Percentiles rank a stretch among this genome's conserved stretches.
These are phyloP conservation scores for Octonoba sinensis DNA, from an alignment of 2,888 invertebrate species.

Conservation along the genomic window DNA sequence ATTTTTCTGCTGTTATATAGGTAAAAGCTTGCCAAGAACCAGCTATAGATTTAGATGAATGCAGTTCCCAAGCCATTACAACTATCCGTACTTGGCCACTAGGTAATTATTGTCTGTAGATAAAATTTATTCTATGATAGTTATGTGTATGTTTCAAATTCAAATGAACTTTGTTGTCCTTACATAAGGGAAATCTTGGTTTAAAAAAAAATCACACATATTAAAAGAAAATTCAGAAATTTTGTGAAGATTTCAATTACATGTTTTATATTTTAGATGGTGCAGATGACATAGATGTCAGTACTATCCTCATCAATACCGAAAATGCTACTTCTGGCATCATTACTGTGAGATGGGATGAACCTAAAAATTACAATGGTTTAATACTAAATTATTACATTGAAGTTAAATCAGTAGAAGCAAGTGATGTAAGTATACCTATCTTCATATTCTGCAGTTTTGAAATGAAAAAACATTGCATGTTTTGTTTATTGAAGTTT, in stretches of 20 bases:
- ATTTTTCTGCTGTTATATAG: constrained; percentile 33
- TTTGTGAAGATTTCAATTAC: background rate
- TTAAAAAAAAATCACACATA: too few relatives aligned
- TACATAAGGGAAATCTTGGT: too few relatives aligned
- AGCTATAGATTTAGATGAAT: constrained; percentile 66
- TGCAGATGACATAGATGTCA: constrained; percentile 78
- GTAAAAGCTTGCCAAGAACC: constrained; percentile 61
- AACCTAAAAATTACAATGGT: constrained; percentile 88
- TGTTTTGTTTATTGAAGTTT: background rate
- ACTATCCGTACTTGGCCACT: constrained; percentile 69
- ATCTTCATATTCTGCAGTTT: background rate
- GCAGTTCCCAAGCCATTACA: constrained; percentile 71
- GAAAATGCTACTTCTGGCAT: constrained; percentile 71
- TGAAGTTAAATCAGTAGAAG: constrained; percentile 78
- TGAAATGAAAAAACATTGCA: background rate
- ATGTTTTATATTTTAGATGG: constrained; percentile 73
- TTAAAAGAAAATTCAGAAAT: too few relatives aligned
- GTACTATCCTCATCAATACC: constrained; percentile 72
- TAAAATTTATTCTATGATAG: too few relatives aligned
- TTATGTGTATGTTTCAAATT: too few relatives aligned
- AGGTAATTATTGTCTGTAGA: constrained; percentile 69
- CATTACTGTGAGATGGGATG: constrained; percentile 84
- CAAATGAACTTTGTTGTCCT: too few relatives aligned
- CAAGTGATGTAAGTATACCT: constrained; percentile 75
- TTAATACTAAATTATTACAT: constrained; percentile 87